Evolutionary conservation across 2,797 vertebrate genomes (phyloP).

Genomic region (Acanthurus leucopareius): DNA sequence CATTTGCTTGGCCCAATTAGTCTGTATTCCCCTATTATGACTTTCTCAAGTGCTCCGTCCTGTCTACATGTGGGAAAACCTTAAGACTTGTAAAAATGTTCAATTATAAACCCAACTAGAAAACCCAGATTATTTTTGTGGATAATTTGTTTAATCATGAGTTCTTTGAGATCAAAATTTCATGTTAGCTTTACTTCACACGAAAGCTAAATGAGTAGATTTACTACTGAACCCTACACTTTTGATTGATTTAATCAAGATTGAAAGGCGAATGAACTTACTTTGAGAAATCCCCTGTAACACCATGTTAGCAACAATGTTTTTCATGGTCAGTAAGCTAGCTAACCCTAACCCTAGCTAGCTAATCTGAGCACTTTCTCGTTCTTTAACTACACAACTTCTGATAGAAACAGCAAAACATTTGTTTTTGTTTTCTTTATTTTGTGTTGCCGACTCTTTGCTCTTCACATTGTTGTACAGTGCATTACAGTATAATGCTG

Average conservation of each 20-base stretch:
- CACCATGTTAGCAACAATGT: neutral
- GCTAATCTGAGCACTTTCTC: neutral
- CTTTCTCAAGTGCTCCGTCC: slow-evolving; percentile 23
- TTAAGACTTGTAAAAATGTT: neutral
- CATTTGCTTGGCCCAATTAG: slow-evolving; percentile 79
- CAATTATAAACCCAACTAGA: neutral
- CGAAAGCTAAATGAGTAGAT: neutral
- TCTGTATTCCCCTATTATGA: slow-evolving; percentile 43
- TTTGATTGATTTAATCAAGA: neutral
- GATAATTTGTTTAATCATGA: neutral
- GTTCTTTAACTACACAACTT: neutral
- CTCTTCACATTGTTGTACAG: neutral
- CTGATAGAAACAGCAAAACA: neutral
- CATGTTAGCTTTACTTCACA: neutral
- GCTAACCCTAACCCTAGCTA: too few species aligned
- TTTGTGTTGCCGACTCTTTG: neutral
- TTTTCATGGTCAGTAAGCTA: neutral
- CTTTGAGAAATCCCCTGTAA: slow-evolving; percentile 4
- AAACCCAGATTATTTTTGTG: neutral
- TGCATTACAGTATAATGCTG: neutral
- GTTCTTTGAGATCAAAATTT: slow-evolving; percentile 2
- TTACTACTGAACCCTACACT: neutral
- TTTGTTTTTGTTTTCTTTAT: too few species aligned
- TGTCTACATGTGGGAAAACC: slow-evolving; percentile 3
- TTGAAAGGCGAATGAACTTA: neutral